Conservation (phyloP, 1,140 invertebrate genomes). For the Ylistrum balloti region DNA sequence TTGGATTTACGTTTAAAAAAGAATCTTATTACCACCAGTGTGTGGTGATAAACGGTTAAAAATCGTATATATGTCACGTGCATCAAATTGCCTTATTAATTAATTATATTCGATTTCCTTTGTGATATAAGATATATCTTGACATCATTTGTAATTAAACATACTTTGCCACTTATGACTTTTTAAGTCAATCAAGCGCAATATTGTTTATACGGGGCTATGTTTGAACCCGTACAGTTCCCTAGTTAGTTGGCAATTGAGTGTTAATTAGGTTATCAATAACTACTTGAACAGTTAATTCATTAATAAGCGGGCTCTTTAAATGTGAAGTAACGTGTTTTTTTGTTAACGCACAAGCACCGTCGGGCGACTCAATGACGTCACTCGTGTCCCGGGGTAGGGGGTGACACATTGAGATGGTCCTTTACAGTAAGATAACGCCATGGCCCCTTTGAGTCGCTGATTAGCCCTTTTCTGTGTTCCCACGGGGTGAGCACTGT, state of each 20-base stretch:
- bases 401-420: background rate
- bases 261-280: conserved; percentile 2
- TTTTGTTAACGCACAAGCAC: background rate
- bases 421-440: background rate
- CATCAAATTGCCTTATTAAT: no score
- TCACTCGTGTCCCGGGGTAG: background rate
- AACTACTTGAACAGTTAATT: background rate
- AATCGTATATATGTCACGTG: no score
- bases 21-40: no score
- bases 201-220: no score
- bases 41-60: no score
- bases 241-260: background rate
- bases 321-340: background rate
- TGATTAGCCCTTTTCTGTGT: conserved; percentile 20
- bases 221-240: background rate
- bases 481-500: conserved; percentile 34
- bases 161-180: no score
- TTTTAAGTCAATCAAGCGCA: no score
- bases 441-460: background rate
- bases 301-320: background rate
- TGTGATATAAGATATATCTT: no score
- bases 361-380: background rate
- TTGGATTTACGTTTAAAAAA: no score
- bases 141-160: no score
- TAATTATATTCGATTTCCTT: no score